A percentile compares a stretch with the other conserved stretches of the same genome.
Conservation (phyloP, 92 coral and sea anemone genomes). For the Epizoanthus rinbou region DNA sequence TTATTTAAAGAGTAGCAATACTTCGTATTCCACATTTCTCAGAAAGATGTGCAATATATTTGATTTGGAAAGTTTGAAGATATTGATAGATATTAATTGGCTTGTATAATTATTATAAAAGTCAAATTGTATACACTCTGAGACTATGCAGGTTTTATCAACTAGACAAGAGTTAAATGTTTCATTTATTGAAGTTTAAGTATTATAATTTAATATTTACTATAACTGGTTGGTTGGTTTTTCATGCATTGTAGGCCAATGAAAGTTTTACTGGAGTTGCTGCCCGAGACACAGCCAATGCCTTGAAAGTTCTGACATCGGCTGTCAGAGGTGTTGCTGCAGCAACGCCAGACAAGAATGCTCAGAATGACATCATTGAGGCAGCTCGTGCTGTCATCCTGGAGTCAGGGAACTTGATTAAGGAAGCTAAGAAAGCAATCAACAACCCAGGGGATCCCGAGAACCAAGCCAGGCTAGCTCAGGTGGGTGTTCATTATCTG, state of each 20-base stretch:
- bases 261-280: conserved; percentile 97
- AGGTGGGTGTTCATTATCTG: conserved; percentile 52
- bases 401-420: conserved; percentile 87
- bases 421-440: conserved; percentile 93
- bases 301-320: conserved; percentile 84
- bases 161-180: too few species aligned
- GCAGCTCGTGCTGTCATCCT: conserved; percentile 93
- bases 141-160: too few species aligned
- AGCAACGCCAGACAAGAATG: conserved; percentile 85
- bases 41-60: too few species aligned
- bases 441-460: conserved; percentile 88
- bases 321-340: conserved; percentile 99
- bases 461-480: conserved; percentile 90
- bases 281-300: conserved; percentile 98
- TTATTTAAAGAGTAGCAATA: too few species aligned
- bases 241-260: conserved; percentile 73
- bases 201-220: too few species aligned
- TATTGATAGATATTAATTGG: too few species aligned
- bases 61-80: too few species aligned
- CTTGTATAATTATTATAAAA: too few species aligned
- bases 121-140: too few species aligned
- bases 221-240: too few species aligned
- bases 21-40: too few species aligned
- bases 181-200: too few species aligned
- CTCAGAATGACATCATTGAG: conserved; percentile 84